Percentiles rank a stretch among this genome's conserved stretches.
phyloP scores from a whole-genome alignment of 2,888 invertebrate genomes.

The Scaptomyza flava region DNA sequence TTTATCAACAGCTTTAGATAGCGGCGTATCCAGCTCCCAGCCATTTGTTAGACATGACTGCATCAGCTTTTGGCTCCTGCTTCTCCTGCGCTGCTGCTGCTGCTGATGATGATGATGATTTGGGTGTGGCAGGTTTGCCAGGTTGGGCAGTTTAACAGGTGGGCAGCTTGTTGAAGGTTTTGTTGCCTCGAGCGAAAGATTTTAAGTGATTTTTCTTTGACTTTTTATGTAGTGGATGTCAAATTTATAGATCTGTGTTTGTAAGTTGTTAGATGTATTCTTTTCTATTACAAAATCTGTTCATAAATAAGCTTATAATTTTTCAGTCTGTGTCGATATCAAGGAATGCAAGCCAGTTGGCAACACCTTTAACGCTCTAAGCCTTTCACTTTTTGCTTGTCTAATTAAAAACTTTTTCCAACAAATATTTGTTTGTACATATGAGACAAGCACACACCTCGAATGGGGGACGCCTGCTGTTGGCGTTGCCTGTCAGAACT shows the following conservation, averaged over 20 bases:
- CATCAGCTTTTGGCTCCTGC: constrained; percentile 35
- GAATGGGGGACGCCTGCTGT: constrained; percentile 7
- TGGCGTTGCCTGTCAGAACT: constrained; percentile 58
- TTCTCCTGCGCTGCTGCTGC: constrained; percentile 9
- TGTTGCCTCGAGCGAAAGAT: constrained; percentile 57
- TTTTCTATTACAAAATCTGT: too few species aligned
- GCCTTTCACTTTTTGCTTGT: constrained; percentile 21
- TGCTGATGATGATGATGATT: constrained; percentile 34
- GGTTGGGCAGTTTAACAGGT: constrained; percentile 13
- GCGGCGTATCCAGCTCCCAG: constrained; percentile 35
- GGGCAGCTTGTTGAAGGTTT: constrained; percentile 60
- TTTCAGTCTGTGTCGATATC: too few species aligned
- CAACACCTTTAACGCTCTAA: constrained; percentile 15
- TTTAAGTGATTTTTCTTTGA: constrained; percentile 59
- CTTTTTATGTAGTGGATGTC: constrained; percentile 47
- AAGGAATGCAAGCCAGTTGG: constrained; percentile 5
- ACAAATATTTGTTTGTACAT: constrained; percentile 36
- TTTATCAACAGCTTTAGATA: constrained; percentile 76
- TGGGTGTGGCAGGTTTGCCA: constrained; percentile 34
- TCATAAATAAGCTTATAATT: too few species aligned
- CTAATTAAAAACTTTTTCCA: constrained; percentile 63
- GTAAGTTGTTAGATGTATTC: neutral
- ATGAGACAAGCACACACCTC: constrained; percentile 43
- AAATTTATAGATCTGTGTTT: constrained; percentile 45
- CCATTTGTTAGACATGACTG: constrained; percentile 62